Conservation (phyloP, 2,797 vertebrate species). For the Zenarchopterus dispar region DNA sequence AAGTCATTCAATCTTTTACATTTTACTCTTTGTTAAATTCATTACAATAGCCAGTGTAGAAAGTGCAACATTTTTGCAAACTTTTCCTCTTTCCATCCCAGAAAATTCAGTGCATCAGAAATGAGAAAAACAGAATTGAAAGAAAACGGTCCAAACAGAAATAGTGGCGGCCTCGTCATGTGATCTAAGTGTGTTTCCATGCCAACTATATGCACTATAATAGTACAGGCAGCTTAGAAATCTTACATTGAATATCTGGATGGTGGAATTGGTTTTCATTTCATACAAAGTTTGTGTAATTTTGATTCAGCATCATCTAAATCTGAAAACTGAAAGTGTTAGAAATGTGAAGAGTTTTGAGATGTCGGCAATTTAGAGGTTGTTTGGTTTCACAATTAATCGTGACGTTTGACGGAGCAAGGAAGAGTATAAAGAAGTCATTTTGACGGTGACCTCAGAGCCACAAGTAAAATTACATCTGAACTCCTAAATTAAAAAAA, state of each 20-base stretch:
- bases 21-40: too few species aligned
- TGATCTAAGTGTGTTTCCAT: conserved; percentile 70
- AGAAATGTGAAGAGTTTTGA: conserved; percentile 3
- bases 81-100: too few species aligned
- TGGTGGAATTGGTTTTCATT: conserved; percentile 25
- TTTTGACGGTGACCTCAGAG: not conserved
- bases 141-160: conserved; percentile 24
- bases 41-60: too few species aligned
- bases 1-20: too few species aligned
- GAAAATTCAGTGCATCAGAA: too few species aligned
- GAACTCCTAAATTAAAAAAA: too few species aligned
- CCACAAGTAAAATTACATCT: not conserved
- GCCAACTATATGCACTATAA: conserved; percentile 64
- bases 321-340: conserved; percentile 26
- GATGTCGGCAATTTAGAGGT: conserved; percentile 13
- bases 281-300: conserved; percentile 19
- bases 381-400: conserved; percentile 26
- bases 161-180: conserved; percentile 64
- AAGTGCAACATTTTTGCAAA: too few species aligned
- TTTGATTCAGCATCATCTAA: conserved; percentile 16
- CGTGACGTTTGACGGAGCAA: not conserved
- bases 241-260: conserved; percentile 33
- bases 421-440: too few species aligned
- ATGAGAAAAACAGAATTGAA: too few species aligned
- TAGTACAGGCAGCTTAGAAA: conserved; percentile 33